Evolutionary conservation across 2,797 vertebrate species (phyloP), one percentile per base, ranked within the genome.

Genomic region (Falco rusticolus): DNA sequence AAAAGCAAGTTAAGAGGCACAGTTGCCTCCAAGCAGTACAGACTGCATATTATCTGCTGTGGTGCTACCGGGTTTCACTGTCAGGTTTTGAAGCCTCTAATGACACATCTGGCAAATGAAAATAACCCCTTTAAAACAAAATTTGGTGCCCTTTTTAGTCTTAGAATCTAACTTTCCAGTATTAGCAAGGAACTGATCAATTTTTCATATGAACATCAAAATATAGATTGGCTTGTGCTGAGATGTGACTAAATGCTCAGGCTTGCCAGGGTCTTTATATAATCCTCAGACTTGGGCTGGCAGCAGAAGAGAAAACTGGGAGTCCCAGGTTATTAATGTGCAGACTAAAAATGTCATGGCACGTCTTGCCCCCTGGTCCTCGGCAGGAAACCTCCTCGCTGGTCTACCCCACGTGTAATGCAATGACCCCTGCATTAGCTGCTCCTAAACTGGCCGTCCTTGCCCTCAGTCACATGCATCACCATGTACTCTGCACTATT

Each of bases 291-390:
- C 15, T 41, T 39, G 39, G 20, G 69, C 57, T 61, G 92, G 60
- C 68, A 92, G 80, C 25, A 60, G 13, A 84, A 41, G 18, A 56
- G 47, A 68, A 57, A 47, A 29, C 10, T 21, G 16, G n/a, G 47
- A 74, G 51, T 68, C 45, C n/a, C 16, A 34, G 56, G 34, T 37
- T 70, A 51, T 22, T 69, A 39, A 74, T 12, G 9, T 3, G 9
- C n/a, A 76, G 60, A 4, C 10, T 63, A 16, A n/a, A 29, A 33
- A 34, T 39, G 41, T 61, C 64, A 53, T 1, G 1, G 47, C 65
- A 37, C 0, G 0, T 13, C 5, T 29, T 33, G 50, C 3, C 21
- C 34, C 31, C 39, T 21, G n/a, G 18, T 21, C 59, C 33, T 76
- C 21, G 24, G 56, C 47, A 25, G 56, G 72, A 34, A 28, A 17